Evolutionary conservation across 2,113 vertebrate species (phyloP).

Genomic region (Odocoileus virginianus): DNA sequence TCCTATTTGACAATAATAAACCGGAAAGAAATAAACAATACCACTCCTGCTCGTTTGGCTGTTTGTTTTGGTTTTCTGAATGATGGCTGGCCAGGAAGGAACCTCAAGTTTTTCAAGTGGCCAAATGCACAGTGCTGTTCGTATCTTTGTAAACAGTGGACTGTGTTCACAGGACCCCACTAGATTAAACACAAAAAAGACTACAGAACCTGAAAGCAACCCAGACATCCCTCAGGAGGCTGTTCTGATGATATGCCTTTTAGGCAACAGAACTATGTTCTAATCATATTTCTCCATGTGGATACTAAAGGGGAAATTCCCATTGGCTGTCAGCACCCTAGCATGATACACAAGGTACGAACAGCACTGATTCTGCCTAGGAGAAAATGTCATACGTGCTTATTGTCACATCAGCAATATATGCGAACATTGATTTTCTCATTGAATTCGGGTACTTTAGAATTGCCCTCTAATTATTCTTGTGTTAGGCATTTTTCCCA

Average conservation of each 20-base stretch:
- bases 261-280: background rate
- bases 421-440: background rate
- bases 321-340: background rate
- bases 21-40: background rate
- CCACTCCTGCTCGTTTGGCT: background rate
- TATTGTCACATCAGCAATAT: background rate
- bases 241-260: background rate
- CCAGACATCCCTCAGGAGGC: background rate
- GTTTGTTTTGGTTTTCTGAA: background rate
- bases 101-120: background rate
- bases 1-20: background rate
- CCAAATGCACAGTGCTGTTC: background rate
- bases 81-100: background rate
- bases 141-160: background rate
- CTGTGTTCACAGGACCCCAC: background rate
- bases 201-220: background rate
- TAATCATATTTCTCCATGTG: background rate
- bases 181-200: background rate
- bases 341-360: background rate
- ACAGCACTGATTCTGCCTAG: background rate
- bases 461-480: background rate
- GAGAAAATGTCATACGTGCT: background rate
- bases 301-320: background rate
- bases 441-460: background rate
- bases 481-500: rapidly evolving